Evolutionary conservation across 64 coral and sea anemone species (phyloP).

Genomic region (Actinia equina): DNA sequence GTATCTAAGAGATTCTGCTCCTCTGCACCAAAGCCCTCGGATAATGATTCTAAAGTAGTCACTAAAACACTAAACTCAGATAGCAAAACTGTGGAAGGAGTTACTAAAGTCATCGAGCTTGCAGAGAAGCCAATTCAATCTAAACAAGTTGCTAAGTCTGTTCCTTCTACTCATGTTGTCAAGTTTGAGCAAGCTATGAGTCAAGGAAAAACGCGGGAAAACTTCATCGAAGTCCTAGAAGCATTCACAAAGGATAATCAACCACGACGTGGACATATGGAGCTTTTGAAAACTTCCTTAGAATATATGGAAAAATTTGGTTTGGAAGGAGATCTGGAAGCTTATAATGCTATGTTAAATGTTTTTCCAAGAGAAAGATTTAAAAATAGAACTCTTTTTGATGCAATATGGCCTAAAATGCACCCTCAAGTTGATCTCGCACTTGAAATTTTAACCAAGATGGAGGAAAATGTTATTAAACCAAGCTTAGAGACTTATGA

Average conservation of each 20-base stretch:
- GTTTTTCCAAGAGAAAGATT: slow-evolving; percentile 88
- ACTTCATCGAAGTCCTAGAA: slow-evolving; percentile 70
- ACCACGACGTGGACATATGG: slow-evolving; percentile 71
- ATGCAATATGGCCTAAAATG: slow-evolving; percentile 95
- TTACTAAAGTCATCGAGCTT: not conserved
- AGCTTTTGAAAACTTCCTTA: slow-evolving; percentile 72
- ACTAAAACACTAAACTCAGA: not conserved
- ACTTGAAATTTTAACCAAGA: slow-evolving; percentile 86
- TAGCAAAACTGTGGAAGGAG: not conserved
- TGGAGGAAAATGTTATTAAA: slow-evolving; percentile 90
- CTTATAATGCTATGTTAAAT: slow-evolving; percentile 76
- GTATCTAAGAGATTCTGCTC: not conserved
- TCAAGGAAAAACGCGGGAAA: slow-evolving; percentile 50
- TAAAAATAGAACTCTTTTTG: slow-evolving; percentile 89
- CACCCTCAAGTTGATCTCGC: slow-evolving; percentile 85
- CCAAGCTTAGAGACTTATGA: slow-evolving; percentile 89
- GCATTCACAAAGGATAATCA: slow-evolving; percentile 56
- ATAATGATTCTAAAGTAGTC: not conserved
- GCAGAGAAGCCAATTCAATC: slow-evolving; percentile 16
- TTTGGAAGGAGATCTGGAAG: slow-evolving; percentile 69
- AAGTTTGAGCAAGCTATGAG: slow-evolving; percentile 65
- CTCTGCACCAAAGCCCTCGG: not conserved
- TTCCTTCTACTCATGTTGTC: slow-evolving; percentile 41
- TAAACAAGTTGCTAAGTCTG: slow-evolving; percentile 24
- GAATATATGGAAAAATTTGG: slow-evolving; percentile 80